Percentiles rank a stretch among this genome's conserved stretches.
These are phyloP conservation scores for Chrysocyon brachyurus DNA, from an alignment of 2,797 vertebrate species.

Conservation along the genomic window DNA sequence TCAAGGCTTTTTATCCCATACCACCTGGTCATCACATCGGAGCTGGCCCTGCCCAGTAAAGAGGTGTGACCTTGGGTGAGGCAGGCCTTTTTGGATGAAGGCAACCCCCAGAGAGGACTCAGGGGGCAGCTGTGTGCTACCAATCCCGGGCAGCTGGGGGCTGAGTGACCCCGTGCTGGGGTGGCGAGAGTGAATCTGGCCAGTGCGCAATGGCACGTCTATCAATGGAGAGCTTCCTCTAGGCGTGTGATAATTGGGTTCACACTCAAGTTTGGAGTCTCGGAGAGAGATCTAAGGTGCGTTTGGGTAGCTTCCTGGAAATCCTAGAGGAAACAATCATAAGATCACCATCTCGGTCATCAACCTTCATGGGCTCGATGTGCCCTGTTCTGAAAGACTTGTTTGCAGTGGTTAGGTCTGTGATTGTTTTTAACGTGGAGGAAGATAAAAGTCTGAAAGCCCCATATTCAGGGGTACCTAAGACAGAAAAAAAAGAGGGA, in stretches of 20 bases:
- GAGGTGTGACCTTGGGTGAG: not conserved
- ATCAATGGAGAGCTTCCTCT: accelerated
- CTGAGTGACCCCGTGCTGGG: not conserved
- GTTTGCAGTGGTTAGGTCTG: not conserved
- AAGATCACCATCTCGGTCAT: not conserved
- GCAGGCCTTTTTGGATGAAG: not conserved
- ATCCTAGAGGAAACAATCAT: not conserved
- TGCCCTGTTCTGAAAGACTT: not conserved
- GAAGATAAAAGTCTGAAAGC: not conserved
- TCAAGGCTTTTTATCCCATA: accelerated
- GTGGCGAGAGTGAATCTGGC: accelerated
- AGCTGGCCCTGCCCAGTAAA: not conserved
- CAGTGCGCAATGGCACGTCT: accelerated
- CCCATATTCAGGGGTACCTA: not conserved
- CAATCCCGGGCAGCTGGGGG: not conserved
- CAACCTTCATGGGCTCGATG: accelerated
- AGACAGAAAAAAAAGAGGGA: not conserved
- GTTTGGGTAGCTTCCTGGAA: not conserved
- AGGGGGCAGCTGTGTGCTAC: not conserved
- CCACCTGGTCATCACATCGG: no score
- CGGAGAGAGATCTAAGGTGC: not conserved
- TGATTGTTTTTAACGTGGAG: not conserved
- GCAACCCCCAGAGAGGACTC: not conserved
- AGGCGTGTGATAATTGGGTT: not conserved
- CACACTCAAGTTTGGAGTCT: not conserved